These are phyloP conservation scores for Eustalomyia histrio DNA, from an alignment of 2,888 invertebrate species.

Conservation along the genomic window DNA sequence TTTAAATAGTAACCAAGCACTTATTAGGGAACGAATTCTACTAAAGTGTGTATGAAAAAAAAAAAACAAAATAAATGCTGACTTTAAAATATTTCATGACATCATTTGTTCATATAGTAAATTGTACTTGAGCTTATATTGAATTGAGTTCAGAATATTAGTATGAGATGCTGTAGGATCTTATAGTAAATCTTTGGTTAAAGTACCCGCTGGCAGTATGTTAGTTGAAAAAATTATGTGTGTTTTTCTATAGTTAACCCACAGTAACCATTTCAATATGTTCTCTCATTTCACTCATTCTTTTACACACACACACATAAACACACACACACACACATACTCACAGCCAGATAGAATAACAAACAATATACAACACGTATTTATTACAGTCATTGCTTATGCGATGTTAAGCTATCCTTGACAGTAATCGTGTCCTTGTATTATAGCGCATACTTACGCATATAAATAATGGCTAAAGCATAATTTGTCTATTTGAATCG, in stretches of 20 bases:
- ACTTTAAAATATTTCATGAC: constrained; percentile 47
- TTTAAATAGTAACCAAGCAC: neutral
- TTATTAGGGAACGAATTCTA: neutral
- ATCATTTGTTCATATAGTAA: constrained; percentile 30
- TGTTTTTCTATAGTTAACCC: constrained; percentile 34
- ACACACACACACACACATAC: too few relatives aligned
- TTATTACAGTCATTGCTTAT: constrained; percentile 62
- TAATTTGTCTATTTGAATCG: constrained; percentile 57
- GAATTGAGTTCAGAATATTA: constrained; percentile 39
- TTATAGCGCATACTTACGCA: constrained; percentile 63
- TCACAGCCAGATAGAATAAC: neutral
- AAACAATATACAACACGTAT: constrained; percentile 44
- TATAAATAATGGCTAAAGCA: constrained; percentile 61
- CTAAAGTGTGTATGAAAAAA: neutral
- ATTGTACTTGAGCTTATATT: constrained; percentile 15
- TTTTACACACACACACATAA: constrained; percentile 1
- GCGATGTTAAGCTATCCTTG: constrained; percentile 63
- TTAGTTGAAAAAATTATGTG: constrained; percentile 3
- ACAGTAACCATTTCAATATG: constrained; percentile 53
- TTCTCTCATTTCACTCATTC: constrained; percentile 3
- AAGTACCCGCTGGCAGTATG: constrained; percentile 54
- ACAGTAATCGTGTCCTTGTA: constrained; percentile 65
- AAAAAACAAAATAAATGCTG: constrained; percentile 41
- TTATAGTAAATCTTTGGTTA: constrained; percentile 57
- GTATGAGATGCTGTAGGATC: constrained; percentile 39